phyloP scores from a whole-genome alignment of 2,888 invertebrate species.

The Labia minor region DNA sequence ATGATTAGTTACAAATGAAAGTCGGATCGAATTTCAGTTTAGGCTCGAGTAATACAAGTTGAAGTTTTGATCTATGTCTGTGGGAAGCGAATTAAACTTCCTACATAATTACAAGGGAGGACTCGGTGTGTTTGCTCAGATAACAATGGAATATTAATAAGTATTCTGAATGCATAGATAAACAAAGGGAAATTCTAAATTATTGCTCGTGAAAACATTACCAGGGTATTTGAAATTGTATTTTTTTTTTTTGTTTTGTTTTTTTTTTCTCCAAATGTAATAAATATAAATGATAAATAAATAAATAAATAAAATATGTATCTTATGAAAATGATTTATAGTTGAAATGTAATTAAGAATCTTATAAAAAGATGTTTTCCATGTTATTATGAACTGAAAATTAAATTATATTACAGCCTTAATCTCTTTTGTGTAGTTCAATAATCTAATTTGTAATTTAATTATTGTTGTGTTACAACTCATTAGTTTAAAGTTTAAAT shows the following conservation, averaged over 20 bases:
- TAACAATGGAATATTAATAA: slow-evolving; percentile 3
- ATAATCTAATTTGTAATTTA: slow-evolving; percentile 13
- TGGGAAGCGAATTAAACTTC: neutral
- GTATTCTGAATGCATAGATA: neutral
- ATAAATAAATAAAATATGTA: neutral
- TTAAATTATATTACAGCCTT: neutral
- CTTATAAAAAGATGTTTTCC: slow-evolving; percentile 9
- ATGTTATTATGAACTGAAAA: slow-evolving; percentile 8
- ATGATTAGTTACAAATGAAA: too few relatives aligned
- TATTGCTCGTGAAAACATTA: neutral
- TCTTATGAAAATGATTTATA: neutral
- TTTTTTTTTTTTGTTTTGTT: neutral
- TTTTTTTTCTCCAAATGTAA: neutral
- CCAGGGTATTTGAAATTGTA: neutral
- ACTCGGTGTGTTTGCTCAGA: neutral
- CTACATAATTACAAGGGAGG: neutral
- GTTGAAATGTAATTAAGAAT: neutral
- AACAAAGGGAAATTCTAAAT: neutral
- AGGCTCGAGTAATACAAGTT: neutral
- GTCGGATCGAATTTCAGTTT: neutral
- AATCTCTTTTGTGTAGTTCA: slow-evolving; percentile 4
- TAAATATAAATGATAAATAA: neutral
- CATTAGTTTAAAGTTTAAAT: slow-evolving; percentile 1
- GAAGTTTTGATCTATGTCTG: slow-evolving; percentile 4
- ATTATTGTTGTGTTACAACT: slow-evolving; percentile 13